Percentiles rank a stretch among this genome's conserved stretches.
Conservation (phyloP, 1,140 invertebrate species). For the Nixonia krombeini region DNA sequence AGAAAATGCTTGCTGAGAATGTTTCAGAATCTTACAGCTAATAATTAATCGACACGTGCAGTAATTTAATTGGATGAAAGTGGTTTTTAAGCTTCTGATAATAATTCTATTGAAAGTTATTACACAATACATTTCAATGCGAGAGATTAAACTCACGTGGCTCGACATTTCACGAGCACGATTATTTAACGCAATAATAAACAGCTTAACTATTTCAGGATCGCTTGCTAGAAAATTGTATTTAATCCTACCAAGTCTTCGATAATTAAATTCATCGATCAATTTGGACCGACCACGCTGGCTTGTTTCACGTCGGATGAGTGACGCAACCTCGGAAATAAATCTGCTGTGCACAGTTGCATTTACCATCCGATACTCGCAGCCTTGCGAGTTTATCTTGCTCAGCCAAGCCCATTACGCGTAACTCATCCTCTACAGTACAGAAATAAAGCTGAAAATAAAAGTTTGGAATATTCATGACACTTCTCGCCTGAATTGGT, state of each 20-base stretch:
- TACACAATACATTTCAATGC: too few species aligned
- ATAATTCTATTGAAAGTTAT: too few species aligned
- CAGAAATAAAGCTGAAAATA: neutral
- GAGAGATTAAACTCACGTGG: neutral
- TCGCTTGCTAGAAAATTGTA: slow-evolving; percentile 13
- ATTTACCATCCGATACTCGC: slow-evolving; percentile 12
- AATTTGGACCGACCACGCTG: slow-evolving; percentile 20
- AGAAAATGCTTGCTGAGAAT: too few species aligned
- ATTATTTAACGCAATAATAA: slow-evolving; percentile 19
- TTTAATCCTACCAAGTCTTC: slow-evolving; percentile 28
- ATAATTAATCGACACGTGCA: too few species aligned
- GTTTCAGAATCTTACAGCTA: too few species aligned
- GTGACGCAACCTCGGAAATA: slow-evolving; percentile 14
- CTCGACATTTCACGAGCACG: too few species aligned
- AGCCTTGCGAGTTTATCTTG: neutral
- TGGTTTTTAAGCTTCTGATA: too few species aligned
- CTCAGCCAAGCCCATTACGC: neutral
- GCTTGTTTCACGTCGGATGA: slow-evolving; percentile 10
- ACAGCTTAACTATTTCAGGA: slow-evolving; percentile 13
- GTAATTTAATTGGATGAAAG: too few species aligned
- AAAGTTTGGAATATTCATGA: neutral
- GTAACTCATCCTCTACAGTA: neutral
- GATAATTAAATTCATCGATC: slow-evolving; percentile 38
- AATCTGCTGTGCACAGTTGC: slow-evolving; percentile 14
- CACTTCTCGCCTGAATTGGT: neutral